Base-by-base conservation (phyloP, 37 sponge, comb jelly and placozoan genomes). In the Beroe ovata region DNA sequence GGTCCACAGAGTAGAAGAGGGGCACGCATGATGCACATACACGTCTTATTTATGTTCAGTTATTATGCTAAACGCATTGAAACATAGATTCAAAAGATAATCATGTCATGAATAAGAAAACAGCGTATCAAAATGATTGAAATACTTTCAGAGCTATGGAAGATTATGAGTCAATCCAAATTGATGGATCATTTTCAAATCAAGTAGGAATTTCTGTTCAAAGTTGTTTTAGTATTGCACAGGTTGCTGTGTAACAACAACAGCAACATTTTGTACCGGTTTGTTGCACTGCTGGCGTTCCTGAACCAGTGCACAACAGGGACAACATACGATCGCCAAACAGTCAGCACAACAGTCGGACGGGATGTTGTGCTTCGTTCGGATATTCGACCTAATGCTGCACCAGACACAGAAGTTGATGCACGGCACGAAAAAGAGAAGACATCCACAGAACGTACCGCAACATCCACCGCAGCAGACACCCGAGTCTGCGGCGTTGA, bases 351-450 rank as follows among this genome's bases (percentile, higher is more conserved):
- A 47, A 47, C 54, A 47, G 11, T 47, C 54, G 11, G 54, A 11
- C 11, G 54, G 54, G 11, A 69, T 69, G 18, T 25, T 25, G 71
- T 69, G 71, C 20, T 69, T 4, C 38, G 3, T 25, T 21, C 71
- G 18, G 19, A 69, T 69, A 14, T 16, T 25, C 3, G 38, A 16
- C 38, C 71, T 29, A 14, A 35, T 69, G 18, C 25, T 29, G 38
- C 18, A 16, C 71, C 71, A 69, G 20, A 35, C 26, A 25, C 26
- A 33, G 26, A 69, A 35, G 38, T 69, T 69, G 6, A 69, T 38
- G 11, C 26, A 8, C 21, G 71, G 71, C 1, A 69, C 71, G 71
- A 36, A 69, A 38, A 69, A 69, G 54, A 47, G 54, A 6, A 47
- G 54, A 11, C 54, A 47, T 11, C 54, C 54, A 20, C 36, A 35